A percentile compares a stretch with the other conserved stretches of the same genome.
Conservation (phyloP, 2,888 invertebrate genomes). For the Hoplodrina ambigua region DNA sequence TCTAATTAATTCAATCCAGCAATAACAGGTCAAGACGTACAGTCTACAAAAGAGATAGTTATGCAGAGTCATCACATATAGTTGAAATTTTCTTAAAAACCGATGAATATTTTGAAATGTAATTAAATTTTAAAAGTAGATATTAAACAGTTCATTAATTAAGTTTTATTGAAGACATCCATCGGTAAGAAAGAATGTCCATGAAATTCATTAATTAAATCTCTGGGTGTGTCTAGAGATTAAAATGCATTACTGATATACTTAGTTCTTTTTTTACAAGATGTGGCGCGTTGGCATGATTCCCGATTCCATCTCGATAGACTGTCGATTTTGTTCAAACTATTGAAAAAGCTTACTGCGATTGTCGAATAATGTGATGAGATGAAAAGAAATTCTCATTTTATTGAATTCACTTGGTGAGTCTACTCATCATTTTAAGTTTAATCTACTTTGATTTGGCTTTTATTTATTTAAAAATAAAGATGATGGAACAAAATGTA, state of each 20-base stretch:
- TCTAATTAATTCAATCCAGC: no score
- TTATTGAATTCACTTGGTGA: background rate
- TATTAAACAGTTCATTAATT: no score
- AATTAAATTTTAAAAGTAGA: no score
- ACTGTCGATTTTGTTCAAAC: conserved; percentile 20
- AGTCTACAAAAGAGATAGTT: no score
- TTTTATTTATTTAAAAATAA: background rate
- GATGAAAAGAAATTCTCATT: conserved; percentile 25
- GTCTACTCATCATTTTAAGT: background rate
- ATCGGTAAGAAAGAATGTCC: no score
- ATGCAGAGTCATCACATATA: no score
- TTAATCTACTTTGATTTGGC: background rate
- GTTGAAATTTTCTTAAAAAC: no score
- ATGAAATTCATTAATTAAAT: conserved; percentile 1
- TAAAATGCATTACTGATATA: conserved; percentile 21
- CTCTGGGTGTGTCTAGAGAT: conserved; percentile 3
- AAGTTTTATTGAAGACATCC: no score
- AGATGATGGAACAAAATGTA: no score
- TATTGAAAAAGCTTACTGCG: conserved; percentile 9
- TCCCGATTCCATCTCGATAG: conserved; percentile 9
- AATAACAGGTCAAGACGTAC: no score
- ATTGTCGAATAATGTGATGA: conserved; percentile 15
- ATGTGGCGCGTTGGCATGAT: conserved; percentile 6
- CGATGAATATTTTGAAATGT: no score
- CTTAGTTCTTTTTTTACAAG: background rate